These are phyloP conservation scores for Notoglanidium macrostoma DNA, from an alignment of 2,797 vertebrate species.

Conservation along the genomic window DNA sequence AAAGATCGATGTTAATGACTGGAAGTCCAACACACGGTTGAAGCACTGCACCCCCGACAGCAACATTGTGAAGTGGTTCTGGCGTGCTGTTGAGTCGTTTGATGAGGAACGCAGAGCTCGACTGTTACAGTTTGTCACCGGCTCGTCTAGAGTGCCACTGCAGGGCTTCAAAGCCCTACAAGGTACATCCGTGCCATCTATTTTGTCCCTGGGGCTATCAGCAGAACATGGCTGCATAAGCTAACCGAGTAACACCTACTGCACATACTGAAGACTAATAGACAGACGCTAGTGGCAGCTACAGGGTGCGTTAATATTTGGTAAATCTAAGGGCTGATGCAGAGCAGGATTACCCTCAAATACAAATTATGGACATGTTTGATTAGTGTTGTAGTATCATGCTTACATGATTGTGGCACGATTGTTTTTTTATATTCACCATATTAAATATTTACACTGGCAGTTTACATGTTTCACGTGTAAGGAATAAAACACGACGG, in stretches of 20 bases:
- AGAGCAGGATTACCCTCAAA: background rate
- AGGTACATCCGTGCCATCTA: conserved; percentile 72
- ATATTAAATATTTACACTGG: background rate
- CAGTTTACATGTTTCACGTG: background rate
- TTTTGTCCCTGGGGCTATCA: background rate
- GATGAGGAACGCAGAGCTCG: conserved; percentile 93
- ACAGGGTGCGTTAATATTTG: background rate
- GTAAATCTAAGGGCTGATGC: background rate
- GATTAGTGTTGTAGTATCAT: background rate
- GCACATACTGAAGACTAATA: background rate
- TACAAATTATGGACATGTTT: background rate
- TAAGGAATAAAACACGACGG: background rate
- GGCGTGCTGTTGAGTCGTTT: conserved; percentile 95
- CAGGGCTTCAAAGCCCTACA: conserved; percentile 99
- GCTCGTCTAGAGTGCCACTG: conserved; percentile 93
- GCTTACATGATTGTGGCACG: background rate
- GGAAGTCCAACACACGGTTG: conserved; percentile 95
- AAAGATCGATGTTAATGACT: conserved; percentile 96
- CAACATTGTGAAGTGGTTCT: conserved; percentile 97
- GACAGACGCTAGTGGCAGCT: background rate
- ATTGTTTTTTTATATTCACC: background rate
- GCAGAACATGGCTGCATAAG: background rate
- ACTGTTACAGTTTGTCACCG: conserved; percentile 95
- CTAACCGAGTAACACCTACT: background rate
- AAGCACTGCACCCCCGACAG: conserved; percentile 97